Evolutionary conservation across 2,888 invertebrate genomes (phyloP), one percentile per base, ranked within the genome.

Genomic region (Drosophila recens): DNA sequence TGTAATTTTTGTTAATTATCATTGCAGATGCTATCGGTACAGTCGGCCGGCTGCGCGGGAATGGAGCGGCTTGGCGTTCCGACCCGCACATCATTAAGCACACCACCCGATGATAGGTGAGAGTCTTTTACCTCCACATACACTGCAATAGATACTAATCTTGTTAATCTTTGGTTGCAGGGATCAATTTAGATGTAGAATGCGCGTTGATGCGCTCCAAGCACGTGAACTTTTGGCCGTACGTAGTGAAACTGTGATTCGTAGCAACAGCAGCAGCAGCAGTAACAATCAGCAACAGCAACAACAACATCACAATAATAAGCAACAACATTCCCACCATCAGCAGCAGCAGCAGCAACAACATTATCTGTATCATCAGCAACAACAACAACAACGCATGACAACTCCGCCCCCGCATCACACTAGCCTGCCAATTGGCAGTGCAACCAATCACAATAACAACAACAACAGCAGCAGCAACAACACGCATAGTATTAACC

Each of bases 21-120:
- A 10, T 90, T 94, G 90, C 94, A 95, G 95, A 95, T 95, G 95
- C 95, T 95, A 94, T 95, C 95, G 94, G 95, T 95, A 93, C 95
- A 95, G 94, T 94, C 95, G 93, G 94, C 95, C 94, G 95, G 95
- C 94, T 95, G 94, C 94, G 95, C 95, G 94, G 95, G 95, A 94
- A 95, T 95, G 95, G 95, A 95, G 94, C 94, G 95, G 94, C 94
- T 95, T 92, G 93, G 93, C 93, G 93, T 93, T 93, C 93, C 93
- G 91, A 92, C 92, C 92, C 92, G 93, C 93, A 93, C 92, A 90
- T 91, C 93, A 83, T 90, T 93, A 86, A 93, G 92, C 91, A 91
- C 93, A 91, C 92, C 92, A 82, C 91, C 92, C 78, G 93, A 93
- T 87, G 93, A 93, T 71, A 92, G 93, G 93, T 93, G 75, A 83